Evolutionary conservation across 1,140 invertebrate species (phyloP).

Genomic region (Heliconius himera): DNA sequence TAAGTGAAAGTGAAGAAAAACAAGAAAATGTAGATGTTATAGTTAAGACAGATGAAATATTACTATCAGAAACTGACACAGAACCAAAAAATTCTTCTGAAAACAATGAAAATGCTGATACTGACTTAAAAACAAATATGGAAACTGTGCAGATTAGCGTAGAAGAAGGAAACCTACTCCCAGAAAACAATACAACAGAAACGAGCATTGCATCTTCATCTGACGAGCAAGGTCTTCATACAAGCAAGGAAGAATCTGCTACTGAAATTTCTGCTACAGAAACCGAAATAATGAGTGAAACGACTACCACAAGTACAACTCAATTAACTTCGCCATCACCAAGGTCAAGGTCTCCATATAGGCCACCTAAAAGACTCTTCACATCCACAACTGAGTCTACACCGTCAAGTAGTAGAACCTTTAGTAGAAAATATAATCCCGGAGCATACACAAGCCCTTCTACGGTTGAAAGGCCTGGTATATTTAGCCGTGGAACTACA

Average conservation of each 20-base stretch:
- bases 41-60: neutral
- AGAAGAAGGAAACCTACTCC: neutral
- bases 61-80: neutral
- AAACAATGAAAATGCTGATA: neutral
- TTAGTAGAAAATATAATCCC: conserved; percentile 78
- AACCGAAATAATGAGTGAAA: conserved; percentile 32
- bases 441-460: conserved; percentile 76
- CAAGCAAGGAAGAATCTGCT: conserved; percentile 28
- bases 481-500: conserved; percentile 55
- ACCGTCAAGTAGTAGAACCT: conserved; percentile 69
- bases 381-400: conserved; percentile 73
- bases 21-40: conserved; percentile 3
- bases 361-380: conserved; percentile 70
- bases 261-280: conserved; percentile 31
- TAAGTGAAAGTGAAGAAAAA: conserved; percentile 6
- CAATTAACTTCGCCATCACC: conserved; percentile 50
- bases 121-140: neutral
- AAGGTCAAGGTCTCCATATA: conserved; percentile 68
- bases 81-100: neutral
- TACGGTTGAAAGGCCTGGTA: conserved; percentile 59
- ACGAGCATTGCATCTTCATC: neutral
- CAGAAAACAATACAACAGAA: neutral
- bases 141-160: neutral
- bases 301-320: conserved; percentile 62
- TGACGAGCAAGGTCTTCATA: neutral